phyloP scores from a whole-genome alignment of 2,888 invertebrate species.

The Gymnosoma rotundatum region DNA sequence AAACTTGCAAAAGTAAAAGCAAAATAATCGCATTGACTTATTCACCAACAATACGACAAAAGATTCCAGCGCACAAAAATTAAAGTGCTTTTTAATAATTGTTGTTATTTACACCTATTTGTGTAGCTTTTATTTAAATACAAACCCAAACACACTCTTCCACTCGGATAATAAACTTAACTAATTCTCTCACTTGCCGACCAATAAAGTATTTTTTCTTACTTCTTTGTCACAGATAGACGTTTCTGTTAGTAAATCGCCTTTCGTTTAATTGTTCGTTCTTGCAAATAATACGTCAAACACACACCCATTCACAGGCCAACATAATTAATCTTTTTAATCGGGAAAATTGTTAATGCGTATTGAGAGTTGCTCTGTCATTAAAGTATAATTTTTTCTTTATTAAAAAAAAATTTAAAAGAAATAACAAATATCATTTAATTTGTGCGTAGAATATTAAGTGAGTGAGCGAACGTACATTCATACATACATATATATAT shows the following conservation, averaged over 20 bases:
- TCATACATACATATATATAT: too few relatives aligned
- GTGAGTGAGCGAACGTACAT: neutral
- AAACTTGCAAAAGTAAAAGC: constrained; percentile 2
- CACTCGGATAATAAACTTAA: neutral
- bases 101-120: constrained; percentile 43
- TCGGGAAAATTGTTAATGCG: constrained; percentile 50
- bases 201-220: constrained; percentile 12
- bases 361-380: constrained; percentile 1
- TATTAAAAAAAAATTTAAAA: constrained; percentile 4
- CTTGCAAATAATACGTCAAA: constrained; percentile 13
- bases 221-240: constrained; percentile 10
- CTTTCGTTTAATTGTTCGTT: constrained; percentile 24
- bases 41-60: constrained; percentile 21
- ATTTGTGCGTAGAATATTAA: constrained; percentile 2
- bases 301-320: neutral
- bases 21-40: constrained; percentile 9
- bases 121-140: neutral
- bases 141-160: neutral
- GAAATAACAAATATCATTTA: neutral
- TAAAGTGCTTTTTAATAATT: constrained; percentile 32
- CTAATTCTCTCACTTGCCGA: neutral
- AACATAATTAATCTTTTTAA: constrained; percentile 32
- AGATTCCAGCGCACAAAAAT: constrained; percentile 45
- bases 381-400: constrained; percentile 6
- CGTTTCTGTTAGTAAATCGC: neutral